These are phyloP conservation scores for Bucco capensis DNA, from an alignment of 2,113 vertebrate species.

Conservation along the genomic window DNA sequence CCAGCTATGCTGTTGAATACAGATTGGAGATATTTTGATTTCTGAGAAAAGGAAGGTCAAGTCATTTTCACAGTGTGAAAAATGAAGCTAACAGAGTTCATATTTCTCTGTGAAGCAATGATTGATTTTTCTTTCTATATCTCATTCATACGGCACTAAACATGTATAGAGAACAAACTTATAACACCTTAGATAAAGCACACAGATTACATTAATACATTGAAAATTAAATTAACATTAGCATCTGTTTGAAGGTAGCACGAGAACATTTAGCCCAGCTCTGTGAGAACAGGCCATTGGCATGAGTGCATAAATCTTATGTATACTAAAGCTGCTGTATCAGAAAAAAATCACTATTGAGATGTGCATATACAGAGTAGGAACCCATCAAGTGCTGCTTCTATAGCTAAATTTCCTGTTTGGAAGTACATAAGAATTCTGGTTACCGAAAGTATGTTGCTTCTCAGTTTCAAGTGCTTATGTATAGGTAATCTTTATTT, in stretches of 20 bases:
- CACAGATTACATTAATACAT: constrained; percentile 45
- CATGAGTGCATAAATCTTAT: background rate
- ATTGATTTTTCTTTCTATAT: constrained; percentile 50
- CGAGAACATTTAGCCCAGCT: background rate
- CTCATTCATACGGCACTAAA: constrained; percentile 42
- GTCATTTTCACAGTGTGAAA: constrained; percentile 65
- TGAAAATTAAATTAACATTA: constrained; percentile 59
- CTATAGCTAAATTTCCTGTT: background rate
- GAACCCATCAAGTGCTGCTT: background rate
- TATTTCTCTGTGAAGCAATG: constrained; percentile 53
- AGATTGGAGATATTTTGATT: constrained; percentile 59
- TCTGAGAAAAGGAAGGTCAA: constrained; percentile 65
- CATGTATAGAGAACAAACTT: constrained; percentile 34
- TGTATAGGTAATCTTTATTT: background rate
- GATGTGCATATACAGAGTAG: background rate
- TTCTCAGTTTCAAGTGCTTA: background rate
- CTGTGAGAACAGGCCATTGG: background rate
- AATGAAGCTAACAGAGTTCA: constrained; percentile 57
- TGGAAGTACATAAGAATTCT: background rate
- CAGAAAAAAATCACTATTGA: background rate
- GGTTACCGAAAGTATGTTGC: background rate
- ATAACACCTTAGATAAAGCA: constrained; percentile 30
- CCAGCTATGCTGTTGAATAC: constrained; percentile 50
- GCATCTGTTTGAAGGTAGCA: constrained; percentile 18
- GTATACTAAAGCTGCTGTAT: background rate